Evolutionary conservation across 1,140 invertebrate genomes (phyloP), one percentile per base, ranked within the genome.

Genomic region (Arctopsyche grandis): DNA sequence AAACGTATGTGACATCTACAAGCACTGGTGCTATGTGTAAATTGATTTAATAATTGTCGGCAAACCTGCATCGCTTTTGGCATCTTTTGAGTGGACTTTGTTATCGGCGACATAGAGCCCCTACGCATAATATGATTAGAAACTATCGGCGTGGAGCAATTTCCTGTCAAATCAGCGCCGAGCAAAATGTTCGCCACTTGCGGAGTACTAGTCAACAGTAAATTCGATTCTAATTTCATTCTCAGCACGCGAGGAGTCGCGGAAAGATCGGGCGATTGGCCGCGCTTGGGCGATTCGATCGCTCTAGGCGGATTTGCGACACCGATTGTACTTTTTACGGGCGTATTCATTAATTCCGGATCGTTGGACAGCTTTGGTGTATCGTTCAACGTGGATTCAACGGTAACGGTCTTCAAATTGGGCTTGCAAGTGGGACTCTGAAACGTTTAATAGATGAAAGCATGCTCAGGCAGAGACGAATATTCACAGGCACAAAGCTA

Each of bases 91-190:
- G 94, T 92, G 0, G 94, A 95, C 83, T 94, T 93, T 0, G 94
- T 96, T 73, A 96, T 95, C 0, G 94, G 95, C 9, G 94, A 95
- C 94, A 96, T 95, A 58, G 93, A 94, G 52, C 92, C 92, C 78
- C 93, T 88, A 56, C 91, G 89, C 82, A 86, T 91, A 86, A 14
- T 90, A 88, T 26, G 90, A 19, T 79, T 79, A 7, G 78, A 89
- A 86, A 56, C 89, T 83, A 79, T 90, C 77, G 84, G 91, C 83
- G 84, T 89, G 83, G 84, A 80, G 82, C 78, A 81, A 79, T 80
- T 75, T 80, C 79, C 66, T 81, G 66, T 43, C 81, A 56, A 70
- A 78, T 85, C 86, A 85, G 48, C 85, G 79, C 24, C 84, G 83
- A 78, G 85, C 52, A 38, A 84, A 81, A 5, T 69, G 16, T 87